phyloP scores from a whole-genome alignment of 2,888 invertebrate species.

The Caenorhabditis panamensis region DNA sequence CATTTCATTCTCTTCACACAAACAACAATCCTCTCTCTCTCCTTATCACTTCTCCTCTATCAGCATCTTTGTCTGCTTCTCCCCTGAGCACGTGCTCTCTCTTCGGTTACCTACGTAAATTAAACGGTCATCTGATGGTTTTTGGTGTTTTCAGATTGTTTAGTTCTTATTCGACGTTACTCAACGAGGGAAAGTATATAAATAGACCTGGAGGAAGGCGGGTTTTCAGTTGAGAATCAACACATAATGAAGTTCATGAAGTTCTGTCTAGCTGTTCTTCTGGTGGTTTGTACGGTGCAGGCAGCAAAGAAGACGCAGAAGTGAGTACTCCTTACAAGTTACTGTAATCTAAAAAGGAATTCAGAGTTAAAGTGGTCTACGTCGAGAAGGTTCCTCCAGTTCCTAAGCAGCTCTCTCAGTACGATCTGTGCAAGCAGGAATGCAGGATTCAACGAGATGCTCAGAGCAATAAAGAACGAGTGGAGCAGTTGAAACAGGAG shows the following conservation, averaged over 20 bases:
- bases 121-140: constrained; percentile 36
- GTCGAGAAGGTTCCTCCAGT: constrained; percentile 20
- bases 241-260: background rate
- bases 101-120: constrained; percentile 15
- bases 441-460: constrained; percentile 67
- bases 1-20: background rate
- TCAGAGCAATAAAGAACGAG: constrained; percentile 51
- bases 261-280: background rate
- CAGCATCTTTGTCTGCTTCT: constrained; percentile 13
- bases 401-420: constrained; percentile 56
- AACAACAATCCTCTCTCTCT: background rate
- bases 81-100: constrained; percentile 18
- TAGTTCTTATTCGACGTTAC: constrained; percentile 17
- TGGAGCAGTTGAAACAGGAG: constrained; percentile 67
- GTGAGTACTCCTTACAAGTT: background rate
- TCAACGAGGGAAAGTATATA: constrained; percentile 18
- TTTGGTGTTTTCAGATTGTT: constrained; percentile 33
- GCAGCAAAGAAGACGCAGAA: background rate
- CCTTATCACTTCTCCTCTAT: background rate
- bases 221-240: background rate
- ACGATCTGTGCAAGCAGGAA: constrained; percentile 71
- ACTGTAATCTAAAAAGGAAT: background rate
- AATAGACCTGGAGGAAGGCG: background rate
- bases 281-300: background rate
- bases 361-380: constrained; percentile 27